Evolutionary conservation across 2,113 vertebrate species (phyloP).

Genomic region (Erythrocercus mccallii): DNA sequence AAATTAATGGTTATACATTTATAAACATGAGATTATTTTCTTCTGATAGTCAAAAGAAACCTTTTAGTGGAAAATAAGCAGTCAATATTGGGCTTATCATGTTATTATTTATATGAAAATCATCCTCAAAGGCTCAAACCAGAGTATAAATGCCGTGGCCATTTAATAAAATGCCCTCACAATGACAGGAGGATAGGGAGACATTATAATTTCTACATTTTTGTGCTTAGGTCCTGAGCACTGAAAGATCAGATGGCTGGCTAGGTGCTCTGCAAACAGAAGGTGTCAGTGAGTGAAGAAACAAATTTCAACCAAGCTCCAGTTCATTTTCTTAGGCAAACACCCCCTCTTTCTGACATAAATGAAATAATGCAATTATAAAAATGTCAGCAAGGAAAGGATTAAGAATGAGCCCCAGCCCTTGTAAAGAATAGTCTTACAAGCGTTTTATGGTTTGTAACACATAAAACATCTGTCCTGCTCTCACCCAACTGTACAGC

Average conservation of each 20-base stretch:
- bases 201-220: neutral
- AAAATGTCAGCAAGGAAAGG: neutral
- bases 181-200: neutral
- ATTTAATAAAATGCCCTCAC: neutral
- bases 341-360: neutral
- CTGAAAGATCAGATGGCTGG: fast-evolving
- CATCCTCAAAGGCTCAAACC: neutral
- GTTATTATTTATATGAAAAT: neutral
- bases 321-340: neutral
- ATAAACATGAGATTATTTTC: neutral
- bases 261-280: neutral
- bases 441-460: neutral
- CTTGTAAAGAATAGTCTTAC: neutral
- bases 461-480: neutral
- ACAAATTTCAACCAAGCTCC: neutral
- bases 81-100: neutral
- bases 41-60: neutral
- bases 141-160: neutral
- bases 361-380: neutral
- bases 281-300: neutral
- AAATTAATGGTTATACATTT: neutral
- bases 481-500: fast-evolving
- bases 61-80: neutral
- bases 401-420: fast-evolving
- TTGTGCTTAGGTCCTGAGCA: neutral